Conservation (phyloP, 2,113 vertebrate species). For the Ailuropoda melanoleuca region DNA sequence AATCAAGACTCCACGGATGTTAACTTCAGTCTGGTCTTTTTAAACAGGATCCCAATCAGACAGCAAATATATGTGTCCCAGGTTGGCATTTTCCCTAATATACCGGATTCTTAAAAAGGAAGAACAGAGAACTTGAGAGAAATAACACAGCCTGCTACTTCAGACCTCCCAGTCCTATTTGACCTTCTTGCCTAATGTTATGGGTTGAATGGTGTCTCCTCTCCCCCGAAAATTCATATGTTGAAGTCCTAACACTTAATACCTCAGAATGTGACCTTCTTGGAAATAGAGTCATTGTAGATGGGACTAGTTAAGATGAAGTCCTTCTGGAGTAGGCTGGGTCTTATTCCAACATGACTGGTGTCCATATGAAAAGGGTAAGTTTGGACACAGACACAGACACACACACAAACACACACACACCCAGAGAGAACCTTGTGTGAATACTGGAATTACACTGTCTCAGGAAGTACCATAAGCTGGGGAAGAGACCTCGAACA, state of each 20-base stretch:
- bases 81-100: neutral
- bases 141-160: neutral
- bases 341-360: neutral
- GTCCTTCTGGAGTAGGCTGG: neutral
- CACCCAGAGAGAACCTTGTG: neutral
- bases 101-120: neutral
- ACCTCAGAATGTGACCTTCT: neutral
- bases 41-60: neutral
- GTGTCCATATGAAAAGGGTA: neutral
- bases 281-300: neutral
- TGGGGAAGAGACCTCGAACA: neutral
- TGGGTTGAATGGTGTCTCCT: neutral
- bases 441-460: neutral
- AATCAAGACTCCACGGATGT: neutral
- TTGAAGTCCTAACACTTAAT: neutral
- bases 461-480: neutral
- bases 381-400: neutral
- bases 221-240: neutral
- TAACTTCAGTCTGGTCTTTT: neutral
- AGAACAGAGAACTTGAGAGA: neutral
- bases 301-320: neutral
- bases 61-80: neutral
- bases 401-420: no score
- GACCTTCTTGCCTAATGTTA: neutral
- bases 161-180: neutral